phyloP scores from a whole-genome alignment of 2,888 invertebrate genomes.

The Oscheius sp. region DNA sequence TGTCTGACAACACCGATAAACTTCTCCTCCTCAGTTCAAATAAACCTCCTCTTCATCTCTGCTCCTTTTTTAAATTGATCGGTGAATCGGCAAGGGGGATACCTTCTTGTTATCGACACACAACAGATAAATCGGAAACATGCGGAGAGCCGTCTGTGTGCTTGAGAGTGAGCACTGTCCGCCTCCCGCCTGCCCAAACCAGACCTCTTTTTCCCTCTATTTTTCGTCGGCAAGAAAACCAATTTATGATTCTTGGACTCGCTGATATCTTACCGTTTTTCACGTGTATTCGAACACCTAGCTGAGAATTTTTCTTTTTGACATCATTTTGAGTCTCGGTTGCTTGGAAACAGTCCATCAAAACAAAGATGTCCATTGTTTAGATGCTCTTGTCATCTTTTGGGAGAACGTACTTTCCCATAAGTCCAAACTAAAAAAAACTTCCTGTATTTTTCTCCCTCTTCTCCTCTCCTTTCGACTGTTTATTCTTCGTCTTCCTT shows the following conservation, averaged over 20 bases:
- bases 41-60: not conserved
- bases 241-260: slow-evolving; percentile 4
- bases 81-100: not conserved
- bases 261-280: too few species aligned
- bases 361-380: not conserved
- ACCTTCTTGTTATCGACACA: not conserved
- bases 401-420: not conserved
- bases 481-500: not conserved
- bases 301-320: not conserved
- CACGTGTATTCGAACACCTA: too few species aligned
- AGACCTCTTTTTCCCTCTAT: not conserved
- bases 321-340: not conserved
- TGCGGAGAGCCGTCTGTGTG: slow-evolving; percentile 21
- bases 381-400: not conserved
- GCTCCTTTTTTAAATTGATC: slow-evolving; percentile 8
- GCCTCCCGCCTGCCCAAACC: not conserved
- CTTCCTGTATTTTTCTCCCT: not conserved
- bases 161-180: not conserved
- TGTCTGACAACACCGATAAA: too few species aligned
- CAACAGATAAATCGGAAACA: slow-evolving; percentile 8
- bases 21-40: not conserved
- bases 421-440: too few species aligned
- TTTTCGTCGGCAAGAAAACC: not conserved
- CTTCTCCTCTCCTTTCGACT: not conserved
- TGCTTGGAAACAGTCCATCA: too few species aligned